A percentile compares a stretch with the other conserved stretches of the same genome.
phyloP scores from a whole-genome alignment of 2,113 vertebrate genomes.

The Pogona vitticeps region DNA sequence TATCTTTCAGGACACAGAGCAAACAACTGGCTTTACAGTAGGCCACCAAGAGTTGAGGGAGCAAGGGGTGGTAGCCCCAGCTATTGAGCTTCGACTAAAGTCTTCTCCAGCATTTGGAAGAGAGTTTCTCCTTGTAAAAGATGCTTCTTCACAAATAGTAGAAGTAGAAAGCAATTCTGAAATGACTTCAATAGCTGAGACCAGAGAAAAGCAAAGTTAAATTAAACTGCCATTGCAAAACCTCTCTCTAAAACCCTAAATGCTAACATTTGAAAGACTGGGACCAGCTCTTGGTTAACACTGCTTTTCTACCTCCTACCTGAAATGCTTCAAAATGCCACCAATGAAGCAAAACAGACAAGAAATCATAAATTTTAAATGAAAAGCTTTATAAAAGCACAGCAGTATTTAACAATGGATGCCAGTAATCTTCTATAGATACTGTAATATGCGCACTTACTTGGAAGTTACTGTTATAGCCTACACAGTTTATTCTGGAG shows the following conservation, averaged over 20 bases:
- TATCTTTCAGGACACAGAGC: conserved; percentile 86
- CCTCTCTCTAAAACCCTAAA: not conserved
- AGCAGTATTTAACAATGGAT: not conserved
- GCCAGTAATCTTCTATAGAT: not conserved
- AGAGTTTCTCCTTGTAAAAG: conserved; percentile 1
- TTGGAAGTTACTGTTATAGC: not conserved
- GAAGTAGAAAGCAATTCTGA: conserved; percentile 17
- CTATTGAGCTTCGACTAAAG: conserved; percentile 32
- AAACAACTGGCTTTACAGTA: conserved; percentile 87
- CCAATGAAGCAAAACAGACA: too few relatives aligned
- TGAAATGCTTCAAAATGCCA: not conserved
- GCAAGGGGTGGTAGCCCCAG: conserved; percentile 35
- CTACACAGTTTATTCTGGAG: not conserved
- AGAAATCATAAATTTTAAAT: not conserved
- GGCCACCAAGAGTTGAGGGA: conserved; percentile 68
- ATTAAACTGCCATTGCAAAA: not conserved
- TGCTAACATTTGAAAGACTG: not conserved
- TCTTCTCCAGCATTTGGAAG: accelerated
- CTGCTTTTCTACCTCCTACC: not conserved
- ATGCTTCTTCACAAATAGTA: not conserved
- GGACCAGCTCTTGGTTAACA: not conserved
- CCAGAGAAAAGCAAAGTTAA: not conserved
- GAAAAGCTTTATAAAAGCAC: not conserved
- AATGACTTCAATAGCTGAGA: conserved; percentile 1
- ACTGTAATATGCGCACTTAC: not conserved